phyloP scores from a whole-genome alignment of 1,140 invertebrate species.

The Pogonomyrmex barbatus region DNA sequence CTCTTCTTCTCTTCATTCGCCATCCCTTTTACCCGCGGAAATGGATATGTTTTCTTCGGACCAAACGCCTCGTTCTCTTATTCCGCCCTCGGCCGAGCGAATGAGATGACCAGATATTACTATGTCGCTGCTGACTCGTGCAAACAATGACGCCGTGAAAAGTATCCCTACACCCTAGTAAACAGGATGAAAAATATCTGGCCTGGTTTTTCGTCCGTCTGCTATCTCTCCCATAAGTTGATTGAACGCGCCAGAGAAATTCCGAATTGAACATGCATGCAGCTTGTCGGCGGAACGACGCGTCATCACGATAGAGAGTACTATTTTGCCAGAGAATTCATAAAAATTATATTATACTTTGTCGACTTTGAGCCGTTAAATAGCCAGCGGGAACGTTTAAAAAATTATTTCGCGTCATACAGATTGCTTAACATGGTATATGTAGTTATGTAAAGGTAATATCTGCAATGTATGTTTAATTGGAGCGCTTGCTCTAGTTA shows the following conservation, averaged over 20 bases:
- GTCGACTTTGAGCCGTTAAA: not conserved
- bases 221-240: slow-evolving; percentile 71
- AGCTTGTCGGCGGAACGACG: slow-evolving; percentile 61
- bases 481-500: not conserved
- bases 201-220: slow-evolving; percentile 32
- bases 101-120: slow-evolving; percentile 64
- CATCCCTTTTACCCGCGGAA: slow-evolving; percentile 17
- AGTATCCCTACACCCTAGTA: slow-evolving; percentile 62
- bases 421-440: not conserved
- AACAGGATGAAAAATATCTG: slow-evolving; percentile 76
- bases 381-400: not conserved
- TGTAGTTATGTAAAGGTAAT: not conserved
- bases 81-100: slow-evolving; percentile 52
- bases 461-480: slow-evolving; percentile 14
- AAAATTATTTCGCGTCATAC: slow-evolving; percentile 8
- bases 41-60: slow-evolving; percentile 72
- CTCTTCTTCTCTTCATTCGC: slow-evolving; percentile 22
- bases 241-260: slow-evolving; percentile 67
- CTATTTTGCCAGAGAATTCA: slow-evolving; percentile 28
- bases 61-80: slow-evolving; percentile 60
- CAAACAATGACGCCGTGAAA: slow-evolving; percentile 77
- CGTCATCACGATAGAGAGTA: slow-evolving; percentile 11
- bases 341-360: slow-evolving; percentile 29
- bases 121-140: slow-evolving; percentile 69
- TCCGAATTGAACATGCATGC: slow-evolving; percentile 63